A percentile compares a stretch with the other conserved stretches of the same genome.
These are phyloP conservation scores for Platynereis dumerilii DNA, from an alignment of 2,888 invertebrate species.

Conservation along the genomic window DNA sequence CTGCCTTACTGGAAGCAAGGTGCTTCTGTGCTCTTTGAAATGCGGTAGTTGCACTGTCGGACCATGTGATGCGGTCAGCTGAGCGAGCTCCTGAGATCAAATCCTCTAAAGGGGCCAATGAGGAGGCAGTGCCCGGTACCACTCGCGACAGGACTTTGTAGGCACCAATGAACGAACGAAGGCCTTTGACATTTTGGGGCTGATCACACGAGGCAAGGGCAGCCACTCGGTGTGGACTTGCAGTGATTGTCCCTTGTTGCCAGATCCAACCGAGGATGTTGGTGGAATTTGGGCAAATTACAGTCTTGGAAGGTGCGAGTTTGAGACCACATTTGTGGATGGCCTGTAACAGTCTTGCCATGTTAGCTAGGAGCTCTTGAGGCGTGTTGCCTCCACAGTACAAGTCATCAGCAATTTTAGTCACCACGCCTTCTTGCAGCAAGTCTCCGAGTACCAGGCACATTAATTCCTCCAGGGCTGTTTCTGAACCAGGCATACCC, in stretches of 20 bases:
- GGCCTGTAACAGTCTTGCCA: slow-evolving; percentile 28
- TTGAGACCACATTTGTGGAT: slow-evolving; percentile 21
- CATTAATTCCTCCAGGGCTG: slow-evolving; percentile 23
- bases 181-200: slow-evolving; percentile 34
- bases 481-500: slow-evolving; percentile 12
- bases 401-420: slow-evolving; percentile 40
- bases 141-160: no score
- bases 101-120: no score
- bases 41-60: no score
- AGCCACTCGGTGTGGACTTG: slow-evolving; percentile 36
- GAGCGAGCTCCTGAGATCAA: no score
- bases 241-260: slow-evolving; percentile 32
- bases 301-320: slow-evolving; percentile 35
- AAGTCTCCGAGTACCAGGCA: no score
- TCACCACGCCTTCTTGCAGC: slow-evolving; percentile 35
- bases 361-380: slow-evolving; percentile 30
- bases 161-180: slow-evolving; percentile 20
- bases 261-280: slow-evolving; percentile 38
- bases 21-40: no score
- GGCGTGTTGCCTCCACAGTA: slow-evolving; percentile 38
- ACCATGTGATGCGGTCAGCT: no score
- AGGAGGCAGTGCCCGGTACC: no score
- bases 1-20: no score
- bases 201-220: slow-evolving; percentile 24
- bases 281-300: slow-evolving; percentile 29